Evolutionary conservation across 2,797 vertebrate species (phyloP), one percentile per base, ranked within the genome.

Genomic region (Triplophysa bombifrons): DNA sequence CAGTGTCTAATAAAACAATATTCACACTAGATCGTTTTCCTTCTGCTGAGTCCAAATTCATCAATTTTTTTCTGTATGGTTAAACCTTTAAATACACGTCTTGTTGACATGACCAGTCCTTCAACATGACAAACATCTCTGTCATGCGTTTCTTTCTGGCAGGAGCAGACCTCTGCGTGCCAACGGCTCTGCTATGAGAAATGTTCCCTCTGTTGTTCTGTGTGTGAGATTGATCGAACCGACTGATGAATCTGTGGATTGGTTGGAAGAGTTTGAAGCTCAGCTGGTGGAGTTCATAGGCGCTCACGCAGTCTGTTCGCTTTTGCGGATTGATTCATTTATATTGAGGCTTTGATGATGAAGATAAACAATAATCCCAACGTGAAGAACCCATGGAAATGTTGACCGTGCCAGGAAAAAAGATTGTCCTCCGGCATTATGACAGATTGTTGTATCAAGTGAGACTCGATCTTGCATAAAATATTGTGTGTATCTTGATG

Each of bases 211-310:
- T 78, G 76, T 65, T 72, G 38, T 78, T 78, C 76, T 11, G 68
- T 2, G 68, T 72, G 22, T 25, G 68, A 72, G 76, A 72, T 78
- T 78, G 68, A 78, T 78, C 50, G 68, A 34, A 48, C n/a, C 25
- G 53, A 58, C 22, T 19, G 44, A 80, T 74, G 70, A 68, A 50
- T 80, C 65, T 58, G 46, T 58, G 55, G 72, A 74, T 73, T 69
- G 76, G 80, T 76, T 76, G 56, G 68, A 55, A 58, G 78, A 72
- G 73, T 63, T 64, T 2, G n/a, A 30, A 66, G 66, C 80, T 81
- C 81, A 85, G 77, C 81, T 85, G 78, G 65, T 71, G 70, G 63
- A 76, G 41, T 53, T 75, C 80, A 73, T 70, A 38, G 53, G 69
- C 8, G 17, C 70, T 44, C 61, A 72, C 56, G 25, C 65, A 60